Base-by-base conservation (phyloP, 2,113 vertebrate species). In the Gymnorhina tibicen region DNA sequence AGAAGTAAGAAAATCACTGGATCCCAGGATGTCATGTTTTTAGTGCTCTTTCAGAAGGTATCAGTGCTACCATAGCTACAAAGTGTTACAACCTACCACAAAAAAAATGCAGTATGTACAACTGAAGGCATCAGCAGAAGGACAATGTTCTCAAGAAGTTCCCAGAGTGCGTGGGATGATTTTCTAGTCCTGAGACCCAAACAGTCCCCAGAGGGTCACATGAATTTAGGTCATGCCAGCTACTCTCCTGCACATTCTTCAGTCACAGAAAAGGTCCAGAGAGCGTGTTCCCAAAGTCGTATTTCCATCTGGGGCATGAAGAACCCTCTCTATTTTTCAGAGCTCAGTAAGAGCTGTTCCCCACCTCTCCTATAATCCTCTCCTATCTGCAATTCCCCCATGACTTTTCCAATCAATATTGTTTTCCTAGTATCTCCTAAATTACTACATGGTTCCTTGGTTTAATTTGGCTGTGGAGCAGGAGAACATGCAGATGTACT, bases 291-390 rank as follows among this genome's bases (percentile, higher is more conserved):
- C 41, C 33, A 37, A 44, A 33, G 33, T 47, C 24, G 9, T 62
- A 37, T 62, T 75, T 82, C n/a, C 7, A 35, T 23, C 0, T 59
- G 5, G 20, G 3, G 1, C 4, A 10, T 32, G 26, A 1, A 1
- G 6, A 84, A 52, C 10, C 5, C 22, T 27, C 19, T 30, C 35
- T 76, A 10, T 3, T 58, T 83, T 84, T 74, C 55, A 56, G 13
- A 44, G 8, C 8, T 64, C 13, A 41, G 18, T 18, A 52, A 63
- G 3, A 87, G 19, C 7, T 14, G 5, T 44, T 56, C 6, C 28
- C 11, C 14, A 35, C 6, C 3, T 5, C 22, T 89, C 8, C 27
- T 47, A 15, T 20, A 76, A 52, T 44, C 14, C 11, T 13, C 10
- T 87, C 4, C 22, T 46, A 13, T 7, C 11, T 85, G 18, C 27